These are phyloP conservation scores for Thymelicus lineola DNA, from an alignment of 2,888 invertebrate genomes.

Conservation along the genomic window DNA sequence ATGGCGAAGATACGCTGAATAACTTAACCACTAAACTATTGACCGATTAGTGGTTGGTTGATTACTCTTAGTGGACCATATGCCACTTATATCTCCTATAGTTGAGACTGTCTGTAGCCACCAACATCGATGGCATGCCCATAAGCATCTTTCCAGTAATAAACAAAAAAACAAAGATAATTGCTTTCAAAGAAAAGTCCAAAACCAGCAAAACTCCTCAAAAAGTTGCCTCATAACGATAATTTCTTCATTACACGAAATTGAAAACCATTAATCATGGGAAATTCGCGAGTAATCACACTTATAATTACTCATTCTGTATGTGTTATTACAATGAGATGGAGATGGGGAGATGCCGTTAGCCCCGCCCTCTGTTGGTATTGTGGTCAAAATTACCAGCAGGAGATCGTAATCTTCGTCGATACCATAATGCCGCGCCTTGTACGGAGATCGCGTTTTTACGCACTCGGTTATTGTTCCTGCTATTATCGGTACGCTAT, in stretches of 20 bases:
- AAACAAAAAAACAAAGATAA: background rate
- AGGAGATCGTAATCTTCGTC: slow-evolving; percentile 37
- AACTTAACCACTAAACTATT: no score
- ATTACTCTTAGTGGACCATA: no score
- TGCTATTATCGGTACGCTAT: slow-evolving; percentile 43
- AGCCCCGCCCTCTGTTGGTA: slow-evolving; percentile 59
- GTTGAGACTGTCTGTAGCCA: no score
- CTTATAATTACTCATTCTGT: slow-evolving; percentile 20
- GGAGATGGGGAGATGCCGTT: slow-evolving; percentile 42
- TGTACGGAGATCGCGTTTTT: slow-evolving; percentile 60
- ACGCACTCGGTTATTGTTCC: slow-evolving; percentile 50
- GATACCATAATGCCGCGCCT: slow-evolving; percentile 65
- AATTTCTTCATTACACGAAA: slow-evolving; percentile 30
- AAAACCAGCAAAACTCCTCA: background rate
- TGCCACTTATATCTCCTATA: no score
- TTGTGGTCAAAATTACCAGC: slow-evolving; percentile 38
- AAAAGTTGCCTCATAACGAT: slow-evolving; percentile 3
- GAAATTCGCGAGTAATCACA: slow-evolving; percentile 11
- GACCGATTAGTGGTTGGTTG: no score
- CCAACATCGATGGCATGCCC: no score
- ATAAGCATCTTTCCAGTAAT: no score
- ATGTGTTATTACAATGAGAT: slow-evolving; percentile 16
- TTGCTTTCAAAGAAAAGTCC: background rate
- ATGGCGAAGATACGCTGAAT: no score
- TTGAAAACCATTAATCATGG: slow-evolving; percentile 15